A percentile compares a stretch with the other conserved stretches of the same genome.
Evolutionary conservation across 1,140 invertebrate species (phyloP).

Genomic region (Alviniconcha marisindica): DNA sequence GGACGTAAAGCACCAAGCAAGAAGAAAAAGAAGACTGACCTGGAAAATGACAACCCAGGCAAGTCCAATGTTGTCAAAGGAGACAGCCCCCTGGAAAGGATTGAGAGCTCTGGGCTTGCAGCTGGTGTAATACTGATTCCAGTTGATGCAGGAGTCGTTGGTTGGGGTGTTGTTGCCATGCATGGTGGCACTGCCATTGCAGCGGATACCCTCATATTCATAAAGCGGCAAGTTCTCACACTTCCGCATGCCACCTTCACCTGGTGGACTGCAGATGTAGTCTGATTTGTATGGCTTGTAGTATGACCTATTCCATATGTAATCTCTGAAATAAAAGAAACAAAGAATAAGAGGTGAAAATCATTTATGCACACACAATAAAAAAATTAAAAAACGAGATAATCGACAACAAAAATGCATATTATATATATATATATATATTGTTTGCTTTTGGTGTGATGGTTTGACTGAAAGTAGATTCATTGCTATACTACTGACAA

Average conservation of each 20-base stretch:
- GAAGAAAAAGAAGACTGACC: slow-evolving; percentile 84
- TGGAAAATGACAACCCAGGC: slow-evolving; percentile 99
- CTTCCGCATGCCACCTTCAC: slow-evolving; percentile 96
- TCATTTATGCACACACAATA: too few species aligned
- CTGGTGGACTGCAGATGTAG: slow-evolving; percentile 96
- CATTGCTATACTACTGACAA: too few species aligned
- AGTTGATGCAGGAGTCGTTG: slow-evolving; percentile 90
- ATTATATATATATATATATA: too few species aligned
- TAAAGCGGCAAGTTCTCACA: slow-evolving; percentile 92
- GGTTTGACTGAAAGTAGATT: too few species aligned
- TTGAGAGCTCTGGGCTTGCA: slow-evolving; percentile 95
- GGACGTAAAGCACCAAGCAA: too few species aligned
- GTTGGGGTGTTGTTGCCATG: slow-evolving; percentile 70
- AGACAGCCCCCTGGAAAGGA: slow-evolving; percentile 99
- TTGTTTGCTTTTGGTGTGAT: too few species aligned
- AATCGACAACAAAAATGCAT: too few species aligned
- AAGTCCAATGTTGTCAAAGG: slow-evolving; percentile 99
- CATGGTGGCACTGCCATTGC: slow-evolving; percentile 76
- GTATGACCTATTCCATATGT: too few species aligned
- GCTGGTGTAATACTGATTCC: slow-evolving; percentile 99
- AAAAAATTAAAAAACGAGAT: too few species aligned
- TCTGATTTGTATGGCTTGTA: slow-evolving; percentile 77
- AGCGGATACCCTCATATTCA: slow-evolving; percentile 82
- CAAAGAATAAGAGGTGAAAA: too few species aligned
- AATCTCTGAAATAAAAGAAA: too few species aligned